Base-by-base conservation (phyloP, 1,140 invertebrate species). In the Saccostrea glomerata region DNA sequence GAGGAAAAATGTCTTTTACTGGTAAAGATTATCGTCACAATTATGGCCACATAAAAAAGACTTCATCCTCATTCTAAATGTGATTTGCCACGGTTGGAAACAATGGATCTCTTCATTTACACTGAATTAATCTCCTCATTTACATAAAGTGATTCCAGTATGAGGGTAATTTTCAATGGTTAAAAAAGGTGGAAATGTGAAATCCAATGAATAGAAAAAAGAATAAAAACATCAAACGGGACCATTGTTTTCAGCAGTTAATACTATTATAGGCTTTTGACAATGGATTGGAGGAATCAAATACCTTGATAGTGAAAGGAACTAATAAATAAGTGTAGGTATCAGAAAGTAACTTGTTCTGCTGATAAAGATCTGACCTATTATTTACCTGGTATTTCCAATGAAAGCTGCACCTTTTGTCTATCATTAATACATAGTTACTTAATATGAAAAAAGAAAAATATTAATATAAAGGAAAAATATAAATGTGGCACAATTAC, bases 181-280 rank as follows among this genome's bases (percentile, higher is more conserved):
- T 15, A 77, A 77, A 77, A 77, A 77, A 77, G 25, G 70, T 77
- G 15, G 25, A 25, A 77, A 77, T 30, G 70, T 77, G 70, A 77
- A 77, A 77, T 30, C 70, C 70, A 77, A 77, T 77, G 70, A 77
- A 77, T 77, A 77, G 70, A 77, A 25, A 77, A 77, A 36, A 77
- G 25, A 23, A 77, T 77, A 77, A 77, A 77, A 77, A 77, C 25
- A 77, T 77, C 70, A 77, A 77, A 77, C 70, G 12, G 70, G 70
- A 15, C 11, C 23, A 40, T 77, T 77, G 70, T 77, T 77, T 63
- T 77, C 70, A 30, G 30, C 70, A 77, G 70, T 77, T 77, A 77
- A 77, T 77, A 77, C 70, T 77, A 77, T 77, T 77, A 77, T 77
- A 36, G 25, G 70, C 30, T 40, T 25, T 30, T 77, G 23, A 77